Evolutionary conservation across 2,888 invertebrate genomes (phyloP).

Genomic region (Drosophila tripunctata): DNA sequence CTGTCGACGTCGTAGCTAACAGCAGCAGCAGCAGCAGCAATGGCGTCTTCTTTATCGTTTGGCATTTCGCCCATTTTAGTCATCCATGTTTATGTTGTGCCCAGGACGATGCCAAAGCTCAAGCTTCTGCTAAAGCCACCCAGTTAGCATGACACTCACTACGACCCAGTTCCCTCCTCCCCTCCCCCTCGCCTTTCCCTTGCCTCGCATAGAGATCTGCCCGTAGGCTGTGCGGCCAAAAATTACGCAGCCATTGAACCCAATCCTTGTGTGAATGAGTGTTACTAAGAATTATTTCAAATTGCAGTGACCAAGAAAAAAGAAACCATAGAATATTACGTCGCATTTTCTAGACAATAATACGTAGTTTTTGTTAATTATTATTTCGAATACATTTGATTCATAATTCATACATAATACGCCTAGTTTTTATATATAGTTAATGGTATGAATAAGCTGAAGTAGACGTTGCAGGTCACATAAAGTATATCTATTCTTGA

Average conservation of each 20-base stretch:
- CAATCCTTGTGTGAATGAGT: slow-evolving; percentile 29
- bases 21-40: slow-evolving; percentile 37
- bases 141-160: slow-evolving; percentile 50
- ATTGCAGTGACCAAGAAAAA: slow-evolving; percentile 33
- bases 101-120: slow-evolving; percentile 51
- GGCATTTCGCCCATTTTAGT: slow-evolving; percentile 81
- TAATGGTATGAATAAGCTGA: too few species aligned
- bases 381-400: background rate
- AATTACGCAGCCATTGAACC: slow-evolving; percentile 79
- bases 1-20: slow-evolving; percentile 10
- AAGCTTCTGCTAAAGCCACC: slow-evolving; percentile 51
- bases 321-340: background rate
- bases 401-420: too few species aligned
- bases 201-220: slow-evolving; percentile 19
- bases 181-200: background rate
- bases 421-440: too few species aligned
- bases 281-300: slow-evolving; percentile 15
- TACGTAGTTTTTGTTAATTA: background rate
- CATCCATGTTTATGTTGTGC: slow-evolving; percentile 75
- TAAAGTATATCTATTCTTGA: too few species aligned
- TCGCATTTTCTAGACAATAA: background rate
- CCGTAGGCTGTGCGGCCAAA: slow-evolving; percentile 69
- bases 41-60: slow-evolving; percentile 80
- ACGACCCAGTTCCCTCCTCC: slow-evolving; percentile 6
- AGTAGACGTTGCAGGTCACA: too few species aligned